A percentile compares a stretch with the other conserved stretches of the same genome.
These are phyloP conservation scores for Acanthosepion esculentum DNA, from an alignment of 2,888 invertebrate genomes.

Conservation along the genomic window DNA sequence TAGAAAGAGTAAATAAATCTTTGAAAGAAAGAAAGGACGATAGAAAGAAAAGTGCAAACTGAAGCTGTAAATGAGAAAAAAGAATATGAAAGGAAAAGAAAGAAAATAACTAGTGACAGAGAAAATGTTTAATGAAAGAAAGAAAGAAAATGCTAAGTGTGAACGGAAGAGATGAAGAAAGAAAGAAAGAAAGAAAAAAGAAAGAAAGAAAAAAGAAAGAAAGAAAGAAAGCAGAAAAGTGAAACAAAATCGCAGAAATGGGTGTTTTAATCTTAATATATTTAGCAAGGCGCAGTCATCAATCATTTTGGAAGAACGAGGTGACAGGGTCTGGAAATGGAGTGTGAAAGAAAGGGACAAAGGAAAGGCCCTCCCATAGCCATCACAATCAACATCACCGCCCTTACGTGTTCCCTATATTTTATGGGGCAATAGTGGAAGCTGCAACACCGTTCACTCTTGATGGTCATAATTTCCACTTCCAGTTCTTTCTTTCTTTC, in stretches of 20 bases:
- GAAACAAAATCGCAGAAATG: not conserved
- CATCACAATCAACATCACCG: not conserved
- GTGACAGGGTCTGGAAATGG: constrained; percentile 33
- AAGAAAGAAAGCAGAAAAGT: not conserved
- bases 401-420: not conserved
- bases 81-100: no score
- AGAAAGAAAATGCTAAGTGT: no score
- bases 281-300: constrained; percentile 15
- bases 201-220: no score
- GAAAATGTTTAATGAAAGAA: not conserved
- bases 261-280: constrained; percentile 33
- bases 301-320: not conserved
- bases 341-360: constrained; percentile 33
- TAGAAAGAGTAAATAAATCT: no score
- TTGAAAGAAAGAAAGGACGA: no score
- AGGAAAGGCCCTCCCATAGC: not conserved
- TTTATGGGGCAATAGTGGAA: constrained; percentile 14
- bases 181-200: no score
- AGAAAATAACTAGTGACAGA: no score
- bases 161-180: no score
- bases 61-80: no score
- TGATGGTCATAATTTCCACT: not conserved
- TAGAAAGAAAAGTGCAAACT: no score
- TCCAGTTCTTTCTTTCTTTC: not conserved
- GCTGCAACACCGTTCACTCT: constrained; percentile 17